Evolutionary conservation across 2,888 invertebrate genomes (phyloP).

Genomic region (Papilio elwesi): DNA sequence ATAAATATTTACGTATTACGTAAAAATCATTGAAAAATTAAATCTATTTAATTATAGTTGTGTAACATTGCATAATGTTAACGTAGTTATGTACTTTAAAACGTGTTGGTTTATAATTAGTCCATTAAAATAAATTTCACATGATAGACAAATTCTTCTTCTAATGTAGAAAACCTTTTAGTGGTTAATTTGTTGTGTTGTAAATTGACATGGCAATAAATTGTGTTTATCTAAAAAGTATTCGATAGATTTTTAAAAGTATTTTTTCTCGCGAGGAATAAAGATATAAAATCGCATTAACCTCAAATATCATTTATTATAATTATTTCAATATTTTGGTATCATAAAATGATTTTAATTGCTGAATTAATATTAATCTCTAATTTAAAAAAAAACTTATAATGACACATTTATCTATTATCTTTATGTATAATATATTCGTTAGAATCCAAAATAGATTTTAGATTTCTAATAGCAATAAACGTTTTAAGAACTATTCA

Average conservation of each 20-base stretch:
- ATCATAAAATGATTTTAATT: background rate
- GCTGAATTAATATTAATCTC: background rate
- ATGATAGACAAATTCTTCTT: background rate
- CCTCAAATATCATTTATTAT: background rate
- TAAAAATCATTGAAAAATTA: no score
- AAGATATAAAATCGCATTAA: background rate
- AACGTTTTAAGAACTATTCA: no score
- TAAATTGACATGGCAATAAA: background rate
- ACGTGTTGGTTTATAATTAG: background rate
- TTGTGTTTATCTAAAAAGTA: background rate
- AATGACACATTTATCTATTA: no score
- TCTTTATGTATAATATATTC: no score
- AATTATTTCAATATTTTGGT: conserved; percentile 1
- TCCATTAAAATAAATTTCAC: conserved; percentile 4
- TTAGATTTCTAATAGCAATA: no score
- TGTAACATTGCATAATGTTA: conserved; percentile 24
- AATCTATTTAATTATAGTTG: background rate
- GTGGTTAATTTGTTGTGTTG: conserved; percentile 1
- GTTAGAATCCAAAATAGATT: no score
- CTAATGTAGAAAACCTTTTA: conserved; percentile 11
- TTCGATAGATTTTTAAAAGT: background rate
- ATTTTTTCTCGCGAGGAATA: no score
- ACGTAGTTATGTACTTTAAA: background rate
- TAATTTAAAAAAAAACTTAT: background rate
- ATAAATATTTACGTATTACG: no score